Percentiles rank a stretch among this genome's conserved stretches.
phyloP scores from a whole-genome alignment of 2,797 vertebrate species.

The Telmatherina bonti region DNA sequence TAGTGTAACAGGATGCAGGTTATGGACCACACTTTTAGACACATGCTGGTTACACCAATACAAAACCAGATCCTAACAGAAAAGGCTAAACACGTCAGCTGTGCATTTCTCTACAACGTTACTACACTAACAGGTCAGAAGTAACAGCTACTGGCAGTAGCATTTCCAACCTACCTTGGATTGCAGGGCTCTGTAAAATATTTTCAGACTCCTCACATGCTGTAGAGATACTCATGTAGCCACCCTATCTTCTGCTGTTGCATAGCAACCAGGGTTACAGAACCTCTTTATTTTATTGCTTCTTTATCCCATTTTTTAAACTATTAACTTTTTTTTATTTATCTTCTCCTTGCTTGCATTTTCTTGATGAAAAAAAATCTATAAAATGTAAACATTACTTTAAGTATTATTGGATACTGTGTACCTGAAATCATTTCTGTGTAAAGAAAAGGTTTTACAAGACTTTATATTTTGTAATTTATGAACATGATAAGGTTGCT shows the following conservation, averaged over 20 bases:
- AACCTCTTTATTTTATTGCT: not conserved
- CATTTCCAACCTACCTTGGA: not conserved
- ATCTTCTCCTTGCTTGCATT: not conserved
- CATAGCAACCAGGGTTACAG: not conserved
- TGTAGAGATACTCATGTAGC: not conserved
- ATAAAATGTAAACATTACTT: not conserved
- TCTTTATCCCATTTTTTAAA: slow-evolving; percentile 2
- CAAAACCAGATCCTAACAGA: not conserved
- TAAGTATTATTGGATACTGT: not conserved
- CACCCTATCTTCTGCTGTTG: not conserved
- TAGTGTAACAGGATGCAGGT: not conserved
- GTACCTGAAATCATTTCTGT: not conserved
- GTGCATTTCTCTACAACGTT: not conserved
- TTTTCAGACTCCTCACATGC: not conserved
- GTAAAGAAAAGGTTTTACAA: not conserved
- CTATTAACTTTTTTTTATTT: not conserved
- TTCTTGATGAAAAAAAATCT: not conserved
- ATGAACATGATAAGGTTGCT: not conserved
- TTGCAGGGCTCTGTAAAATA: not conserved
- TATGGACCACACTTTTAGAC: not conserved
- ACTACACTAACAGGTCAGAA: not conserved
- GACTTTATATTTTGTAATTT: not conserved
- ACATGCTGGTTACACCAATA: not conserved
- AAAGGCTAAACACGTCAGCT: not conserved
- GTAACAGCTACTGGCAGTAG: not conserved